Base-by-base conservation (phyloP, 2,113 vertebrate genomes). In the Lonchura striata region DNA sequence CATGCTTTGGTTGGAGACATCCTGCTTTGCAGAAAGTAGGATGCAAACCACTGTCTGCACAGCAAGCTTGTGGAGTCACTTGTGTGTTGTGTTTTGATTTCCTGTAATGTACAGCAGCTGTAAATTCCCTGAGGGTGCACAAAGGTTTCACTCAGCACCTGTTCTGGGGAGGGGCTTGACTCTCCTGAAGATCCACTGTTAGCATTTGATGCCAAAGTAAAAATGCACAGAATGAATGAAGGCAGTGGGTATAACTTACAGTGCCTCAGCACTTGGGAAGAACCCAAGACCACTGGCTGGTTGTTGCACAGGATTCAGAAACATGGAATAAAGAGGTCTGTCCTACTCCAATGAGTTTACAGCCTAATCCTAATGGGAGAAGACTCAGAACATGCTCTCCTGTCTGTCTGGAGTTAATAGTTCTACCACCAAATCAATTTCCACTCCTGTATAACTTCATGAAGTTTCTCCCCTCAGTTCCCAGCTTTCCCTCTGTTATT, bases 341-440 rank as follows among this genome's bases (percentile, higher is more conserved):
- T 63, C 42, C 59, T 4, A 13, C 90, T 94, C 49, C 79, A 59
- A 42, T 88, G 92, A 94, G 41, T 97, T 97, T 93, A 84, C 82
- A 83, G 60, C 33, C 19, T 90, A 37, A 63, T 84, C 0, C 0
- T 88, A 88, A 82, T 0, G 0, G 54, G 42, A 82, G 22, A 91
- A 76, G 82, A 85, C 82, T 85, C 49, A 85, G 82, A 95, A 88
- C 64, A 52, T 52, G 76, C 82, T 92, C 77, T 82, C 3, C 69
- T 86, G 39, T 82, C 76, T 65, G 25, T 35, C 72, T 75, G 72
- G 31, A 89, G 31, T 86, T 93, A 92, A 71, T 60, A 81, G 60
- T 80, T 94, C 11, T 18, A 33, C 15, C 37, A 79, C 11, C 22
- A 72, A 71, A 84, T 71, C 63, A 75, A 79, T 87, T 92, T 44